Base-by-base conservation (phyloP, 2,888 invertebrate species). In the Synanthedon vespiformis region DNA sequence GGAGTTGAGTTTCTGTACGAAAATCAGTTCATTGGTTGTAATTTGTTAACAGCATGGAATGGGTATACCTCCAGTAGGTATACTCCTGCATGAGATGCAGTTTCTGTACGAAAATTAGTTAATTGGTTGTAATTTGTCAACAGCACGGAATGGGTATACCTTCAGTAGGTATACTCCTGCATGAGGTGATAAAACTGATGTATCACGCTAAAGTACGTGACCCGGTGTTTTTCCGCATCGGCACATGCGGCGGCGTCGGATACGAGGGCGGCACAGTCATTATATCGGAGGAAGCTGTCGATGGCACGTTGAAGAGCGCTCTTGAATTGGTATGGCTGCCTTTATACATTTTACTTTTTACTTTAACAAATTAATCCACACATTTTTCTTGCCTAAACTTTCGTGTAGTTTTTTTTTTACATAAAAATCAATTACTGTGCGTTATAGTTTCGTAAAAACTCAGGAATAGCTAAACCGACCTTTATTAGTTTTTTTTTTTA, bases 101-200 rank as follows among this genome's bases (percentile, higher is more conserved):
- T n/a, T n/a, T n/a, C n/a, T n/a, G n/a, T n/a, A n/a, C n/a, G n/a
- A n/a, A n/a, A 8, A 34, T 6, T 0, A 34, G 8, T 34, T 34
- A 34, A 8, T 34, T 1, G 22, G 4, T 34, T 34, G 34, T 34
- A 34, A 34, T 34, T 34, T 44, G n/a, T 44, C n/a, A 44, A 1
- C 85, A 97, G 96, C 99, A 99, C 73, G 99, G 99, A 54, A 99
- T 99, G 95, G 99, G 99, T 4, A 94, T 96, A 53, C 97, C 99
- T 4, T 99, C 99, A 0, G 92, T 98, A 53, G 95, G 96, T 52
- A 98, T 99, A 62, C 89, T 99, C 53, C 90, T 99, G 55, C 97
- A 98, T 77, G 99, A 99, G 88, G 89, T 97, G 57, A 96, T 98
- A 72, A 99, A 99, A 84, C 88, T 99, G 65, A 95, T 99, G 93